Evolutionary conservation across 2,797 vertebrate genomes (phyloP).

Genomic region (Stomatorhinus walkeri): DNA sequence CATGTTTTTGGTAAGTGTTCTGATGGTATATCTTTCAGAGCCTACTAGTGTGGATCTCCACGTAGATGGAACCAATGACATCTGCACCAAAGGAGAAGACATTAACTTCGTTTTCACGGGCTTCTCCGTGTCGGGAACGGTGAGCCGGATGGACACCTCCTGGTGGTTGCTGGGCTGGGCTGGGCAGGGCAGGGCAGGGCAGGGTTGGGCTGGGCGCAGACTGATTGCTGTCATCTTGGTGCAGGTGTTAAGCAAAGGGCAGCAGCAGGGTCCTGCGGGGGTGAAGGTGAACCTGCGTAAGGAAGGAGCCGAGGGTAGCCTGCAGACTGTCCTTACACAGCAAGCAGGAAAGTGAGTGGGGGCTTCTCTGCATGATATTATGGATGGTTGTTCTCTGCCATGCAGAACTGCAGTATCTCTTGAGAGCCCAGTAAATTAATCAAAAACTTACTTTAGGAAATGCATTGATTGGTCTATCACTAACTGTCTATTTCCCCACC

Average conservation of each 20-base stretch:
- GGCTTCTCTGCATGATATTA: background rate
- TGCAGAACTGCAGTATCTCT: background rate
- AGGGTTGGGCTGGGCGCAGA: background rate
- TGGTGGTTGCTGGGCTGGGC: background rate
- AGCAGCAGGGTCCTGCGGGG: slow-evolving; percentile 77
- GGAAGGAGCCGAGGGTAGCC: slow-evolving; percentile 62
- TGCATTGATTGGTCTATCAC: background rate
- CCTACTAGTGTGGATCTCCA: slow-evolving; percentile 88
- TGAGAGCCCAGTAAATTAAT: background rate
- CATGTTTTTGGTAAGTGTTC: background rate
- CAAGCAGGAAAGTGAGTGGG: slow-evolving; percentile 84
- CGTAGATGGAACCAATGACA: slow-evolving; percentile 87
- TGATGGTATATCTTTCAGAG: slow-evolving; percentile 55
- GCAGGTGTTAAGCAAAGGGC: slow-evolving; percentile 90
- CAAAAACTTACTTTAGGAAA: background rate
- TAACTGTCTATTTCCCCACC: background rate
- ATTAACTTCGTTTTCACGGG: slow-evolving; percentile 96
- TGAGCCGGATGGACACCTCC: slow-evolving; percentile 44
- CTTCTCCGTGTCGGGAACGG: slow-evolving; percentile 87
- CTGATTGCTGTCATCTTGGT: slow-evolving; percentile 17
- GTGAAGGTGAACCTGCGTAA: slow-evolving; percentile 79
- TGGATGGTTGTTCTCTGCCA: background rate
- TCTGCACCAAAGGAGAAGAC: slow-evolving; percentile 94
- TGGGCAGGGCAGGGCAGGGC: background rate
- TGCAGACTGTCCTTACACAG: slow-evolving; percentile 77